Percentiles rank a stretch among this genome's conserved stretches.
These are phyloP conservation scores for Pavo muticus DNA, from an alignment of 2,113 vertebrate species.

Conservation along the genomic window DNA sequence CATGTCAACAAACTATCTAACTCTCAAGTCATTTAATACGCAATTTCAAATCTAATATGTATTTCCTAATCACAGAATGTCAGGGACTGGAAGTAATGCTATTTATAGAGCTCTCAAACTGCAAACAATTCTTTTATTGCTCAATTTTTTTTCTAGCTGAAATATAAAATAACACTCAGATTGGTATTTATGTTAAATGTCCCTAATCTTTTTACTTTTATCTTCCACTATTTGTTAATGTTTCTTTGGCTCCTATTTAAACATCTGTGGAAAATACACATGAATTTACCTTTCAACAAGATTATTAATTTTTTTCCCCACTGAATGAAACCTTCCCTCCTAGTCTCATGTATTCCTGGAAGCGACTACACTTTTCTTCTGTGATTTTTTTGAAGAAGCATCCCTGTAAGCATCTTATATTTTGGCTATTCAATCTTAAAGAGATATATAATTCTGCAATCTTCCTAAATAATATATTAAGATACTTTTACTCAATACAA, in stretches of 20 bases:
- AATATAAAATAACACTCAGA: neutral
- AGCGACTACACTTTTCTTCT: neutral
- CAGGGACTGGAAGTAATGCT: neutral
- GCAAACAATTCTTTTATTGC: slow-evolving; percentile 20
- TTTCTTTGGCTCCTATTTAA: slow-evolving; percentile 6
- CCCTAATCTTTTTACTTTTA: slow-evolving; percentile 42
- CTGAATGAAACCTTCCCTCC: neutral
- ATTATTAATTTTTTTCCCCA: neutral
- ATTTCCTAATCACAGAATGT: neutral
- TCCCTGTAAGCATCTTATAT: neutral
- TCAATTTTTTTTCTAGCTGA: neutral
- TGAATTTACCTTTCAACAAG: slow-evolving; percentile 28
- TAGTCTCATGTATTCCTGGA: slow-evolving; percentile 12
- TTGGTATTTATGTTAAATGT: neutral
- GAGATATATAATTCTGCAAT: neutral
- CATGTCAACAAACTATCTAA: neutral
- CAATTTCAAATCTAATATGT: neutral
- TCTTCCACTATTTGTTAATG: neutral
- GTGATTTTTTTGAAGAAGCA: neutral
- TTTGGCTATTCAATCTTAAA: neutral
- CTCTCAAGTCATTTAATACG: neutral
- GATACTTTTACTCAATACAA: neutral
- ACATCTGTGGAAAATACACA: slow-evolving; percentile 25
- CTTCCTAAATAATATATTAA: neutral
- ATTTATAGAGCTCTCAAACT: slow-evolving; percentile 11